Evolutionary conservation across 2,888 invertebrate species (phyloP).

Genomic region (Tolmerus cingulatus): DNA sequence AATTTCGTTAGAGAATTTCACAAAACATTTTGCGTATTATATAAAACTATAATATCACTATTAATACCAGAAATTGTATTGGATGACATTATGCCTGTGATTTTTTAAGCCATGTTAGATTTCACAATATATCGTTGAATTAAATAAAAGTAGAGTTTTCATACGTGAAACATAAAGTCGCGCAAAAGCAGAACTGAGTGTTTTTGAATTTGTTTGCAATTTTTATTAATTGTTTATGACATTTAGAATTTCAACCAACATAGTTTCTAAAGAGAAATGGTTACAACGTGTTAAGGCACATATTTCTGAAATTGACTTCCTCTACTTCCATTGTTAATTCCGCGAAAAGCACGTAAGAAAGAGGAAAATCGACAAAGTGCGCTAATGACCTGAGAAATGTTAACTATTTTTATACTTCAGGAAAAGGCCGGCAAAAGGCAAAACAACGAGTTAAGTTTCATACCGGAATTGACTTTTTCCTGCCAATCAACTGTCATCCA

Average conservation of each 20-base stretch:
- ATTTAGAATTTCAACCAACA: not conserved
- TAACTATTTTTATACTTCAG: not conserved
- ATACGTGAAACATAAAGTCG: too few species aligned
- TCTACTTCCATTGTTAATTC: not conserved
- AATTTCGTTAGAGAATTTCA: too few species aligned
- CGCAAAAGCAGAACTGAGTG: too few species aligned
- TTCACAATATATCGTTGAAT: too few species aligned
- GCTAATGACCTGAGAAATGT: not conserved
- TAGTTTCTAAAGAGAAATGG: not conserved
- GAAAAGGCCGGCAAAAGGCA: not conserved
- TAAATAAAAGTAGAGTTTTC: too few species aligned
- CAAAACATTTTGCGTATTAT: too few species aligned
- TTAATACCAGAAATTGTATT: too few species aligned
- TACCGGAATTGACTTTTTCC: slow-evolving; percentile 19
- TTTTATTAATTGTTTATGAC: not conserved
- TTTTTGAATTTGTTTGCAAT: not conserved
- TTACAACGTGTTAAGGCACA: not conserved
- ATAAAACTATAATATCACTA: too few species aligned
- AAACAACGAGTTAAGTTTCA: not conserved
- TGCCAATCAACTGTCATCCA: not conserved
- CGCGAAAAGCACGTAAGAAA: not conserved
- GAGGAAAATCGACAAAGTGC: not conserved
- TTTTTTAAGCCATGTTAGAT: too few species aligned
- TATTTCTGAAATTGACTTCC: not conserved
- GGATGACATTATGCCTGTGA: too few species aligned